phyloP scores from a whole-genome alignment of 2,888 invertebrate species.

The Fragum fragum region DNA sequence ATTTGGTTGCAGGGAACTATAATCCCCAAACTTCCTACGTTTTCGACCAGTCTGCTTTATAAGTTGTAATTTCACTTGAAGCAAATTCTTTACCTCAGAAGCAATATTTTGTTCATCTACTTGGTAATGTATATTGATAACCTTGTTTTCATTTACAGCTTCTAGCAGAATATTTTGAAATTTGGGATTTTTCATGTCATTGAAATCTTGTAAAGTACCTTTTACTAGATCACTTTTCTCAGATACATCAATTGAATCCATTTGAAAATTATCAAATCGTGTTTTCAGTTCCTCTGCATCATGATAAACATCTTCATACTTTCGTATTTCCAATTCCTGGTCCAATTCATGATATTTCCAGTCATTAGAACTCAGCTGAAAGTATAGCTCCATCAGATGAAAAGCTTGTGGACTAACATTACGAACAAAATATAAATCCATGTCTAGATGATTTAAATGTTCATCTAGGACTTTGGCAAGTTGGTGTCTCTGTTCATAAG shows the following conservation, averaged over 20 bases:
- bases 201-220: neutral
- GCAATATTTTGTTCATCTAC: neutral
- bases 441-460: neutral
- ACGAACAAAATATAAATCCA: neutral
- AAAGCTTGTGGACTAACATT: neutral
- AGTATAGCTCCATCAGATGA: slow-evolving; percentile 7
- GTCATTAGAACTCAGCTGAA: neutral
- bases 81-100: neutral
- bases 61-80: neutral
- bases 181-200: neutral
- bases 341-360: neutral
- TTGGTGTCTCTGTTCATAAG: neutral
- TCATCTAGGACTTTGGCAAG: neutral
- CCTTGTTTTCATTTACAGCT: neutral
- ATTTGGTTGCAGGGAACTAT: neutral
- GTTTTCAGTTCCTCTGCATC: neutral
- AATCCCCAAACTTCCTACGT: neutral
- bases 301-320: neutral
- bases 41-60: slow-evolving; percentile 2
- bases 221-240: neutral
- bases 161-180: neutral
- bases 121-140: slow-evolving; percentile 9
- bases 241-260: neutral
- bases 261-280: neutral
- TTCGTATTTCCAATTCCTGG: neutral